These are phyloP conservation scores for Parasteatoda lunata DNA, from an alignment of 2,888 invertebrate genomes.

Conservation along the genomic window DNA sequence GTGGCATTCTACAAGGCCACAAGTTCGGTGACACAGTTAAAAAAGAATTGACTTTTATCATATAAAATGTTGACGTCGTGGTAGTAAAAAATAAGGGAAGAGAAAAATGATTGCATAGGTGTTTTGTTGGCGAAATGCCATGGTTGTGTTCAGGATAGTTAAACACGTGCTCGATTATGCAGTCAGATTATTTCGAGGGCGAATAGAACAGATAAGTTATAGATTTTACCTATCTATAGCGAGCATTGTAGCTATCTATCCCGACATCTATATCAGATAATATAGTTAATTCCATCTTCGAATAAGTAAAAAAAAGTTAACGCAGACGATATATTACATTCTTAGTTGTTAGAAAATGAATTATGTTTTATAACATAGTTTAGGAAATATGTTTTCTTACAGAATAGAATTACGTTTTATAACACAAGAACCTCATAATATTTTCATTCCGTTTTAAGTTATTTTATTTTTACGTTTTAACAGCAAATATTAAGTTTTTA, in stretches of 20 bases:
- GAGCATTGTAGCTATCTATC: background rate
- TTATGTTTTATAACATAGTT: too few relatives aligned
- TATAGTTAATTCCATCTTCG: too few relatives aligned
- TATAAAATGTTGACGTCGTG: background rate
- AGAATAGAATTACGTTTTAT: too few relatives aligned
- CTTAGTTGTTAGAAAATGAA: too few relatives aligned
- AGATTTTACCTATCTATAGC: background rate
- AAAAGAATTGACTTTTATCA: background rate
- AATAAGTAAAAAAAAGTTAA: too few relatives aligned
- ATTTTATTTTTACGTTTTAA: too few relatives aligned
- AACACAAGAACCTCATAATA: too few relatives aligned
- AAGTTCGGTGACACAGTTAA: slow-evolving; percentile 2
- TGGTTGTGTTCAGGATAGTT: background rate
- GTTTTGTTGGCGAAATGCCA: background rate
- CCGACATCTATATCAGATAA: too few relatives aligned
- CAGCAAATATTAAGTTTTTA: too few relatives aligned
- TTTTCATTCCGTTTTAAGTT: too few relatives aligned
- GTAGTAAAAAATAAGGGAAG: background rate
- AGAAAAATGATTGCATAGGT: background rate
- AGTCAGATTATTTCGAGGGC: background rate
- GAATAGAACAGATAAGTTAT: background rate
- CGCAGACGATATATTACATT: too few relatives aligned
- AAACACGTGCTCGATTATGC: background rate
- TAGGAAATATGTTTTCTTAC: too few relatives aligned
- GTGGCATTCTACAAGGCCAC: slow-evolving; percentile 1